phyloP scores from a whole-genome alignment of 2,888 invertebrate species.

The Meandrusa payeni region DNA sequence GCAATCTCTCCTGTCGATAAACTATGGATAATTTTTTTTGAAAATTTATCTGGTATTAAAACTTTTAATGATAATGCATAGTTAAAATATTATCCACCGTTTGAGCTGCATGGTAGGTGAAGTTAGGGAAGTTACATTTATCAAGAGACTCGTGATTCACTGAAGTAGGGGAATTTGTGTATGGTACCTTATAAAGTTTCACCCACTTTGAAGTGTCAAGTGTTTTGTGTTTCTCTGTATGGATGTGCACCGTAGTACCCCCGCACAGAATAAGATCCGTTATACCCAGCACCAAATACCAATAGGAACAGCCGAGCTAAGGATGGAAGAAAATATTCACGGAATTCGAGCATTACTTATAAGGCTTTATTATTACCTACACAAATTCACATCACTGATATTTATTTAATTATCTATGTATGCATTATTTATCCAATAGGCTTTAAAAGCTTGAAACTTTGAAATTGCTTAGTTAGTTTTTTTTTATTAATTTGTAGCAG shows the following conservation, averaged over 20 bases:
- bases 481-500: too few relatives aligned
- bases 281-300: slow-evolving; percentile 29
- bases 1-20: slow-evolving; percentile 41
- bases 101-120: slow-evolving; percentile 64
- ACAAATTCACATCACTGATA: slow-evolving; percentile 67
- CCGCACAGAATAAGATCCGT: slow-evolving; percentile 35
- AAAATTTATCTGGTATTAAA: slow-evolving; percentile 4
- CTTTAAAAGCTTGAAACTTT: too few relatives aligned
- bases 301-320: slow-evolving; percentile 21
- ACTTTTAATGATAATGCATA: background rate
- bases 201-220: slow-evolving; percentile 65
- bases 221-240: slow-evolving; percentile 59
- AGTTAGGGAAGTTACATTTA: slow-evolving; percentile 38
- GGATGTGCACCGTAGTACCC: slow-evolving; percentile 62
- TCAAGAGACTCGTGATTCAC: slow-evolving; percentile 40
- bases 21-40: slow-evolving; percentile 46
- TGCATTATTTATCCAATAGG: too few relatives aligned
- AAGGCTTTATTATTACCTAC: slow-evolving; percentile 75
- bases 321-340: slow-evolving; percentile 15
- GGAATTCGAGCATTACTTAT: slow-evolving; percentile 29
- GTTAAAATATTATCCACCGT: slow-evolving; percentile 43
- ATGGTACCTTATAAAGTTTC: slow-evolving; percentile 81
- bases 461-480: too few relatives aligned
- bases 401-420: slow-evolving; percentile 3
- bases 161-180: slow-evolving; percentile 74